Base-by-base conservation (phyloP, 1,140 invertebrate genomes). In the Drosophila lowei region DNA sequence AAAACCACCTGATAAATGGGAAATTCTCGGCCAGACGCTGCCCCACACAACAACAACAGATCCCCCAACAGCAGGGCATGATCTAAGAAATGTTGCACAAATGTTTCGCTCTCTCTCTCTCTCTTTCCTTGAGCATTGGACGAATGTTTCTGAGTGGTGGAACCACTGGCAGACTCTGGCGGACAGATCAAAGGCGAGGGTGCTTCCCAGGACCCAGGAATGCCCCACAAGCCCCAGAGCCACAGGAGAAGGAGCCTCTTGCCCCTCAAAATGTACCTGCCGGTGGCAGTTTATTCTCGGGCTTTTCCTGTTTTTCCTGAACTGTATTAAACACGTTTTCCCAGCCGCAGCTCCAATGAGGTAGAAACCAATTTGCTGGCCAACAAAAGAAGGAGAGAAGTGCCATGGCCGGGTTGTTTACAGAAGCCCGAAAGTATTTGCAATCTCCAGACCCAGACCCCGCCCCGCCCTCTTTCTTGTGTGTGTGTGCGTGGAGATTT, bases 1-100 rank as follows among this genome's bases (percentile, higher is more conserved):
- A 88, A 88, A 88, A 88, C 83, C 83, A 88, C 83, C 83, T 88
- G 83, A 88, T 88, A 88, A 83, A 83, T 59, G 62, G 48, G 49
- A 79, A 70, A 81, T 59, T 63, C 50, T 76, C 58, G 47, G 56
- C 56, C 72, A 57, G 57, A 55, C 60, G 48, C 54, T 48, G 18
- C 30, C 52, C 38, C 43, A 30, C 50, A 30, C 68, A 44, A 15
- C 44, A 50, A 34, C 30, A 38, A 38, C 11, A 38, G 9, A 11
- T 34, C 3, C 2, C 8, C 30, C 30, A 34, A 34, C 3, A 34
- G 3, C 2, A 30, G 30, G 30, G 30, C 30, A 9, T 13, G 34
- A 38, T 38, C 34, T 38, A 5, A 0, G 9, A 38, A 38, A 38
- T 38, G 11, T 38, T 38, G 34, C 34, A 38, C n/a, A 64, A 38